A percentile compares a stretch with the other conserved stretches of the same genome.
Conservation (phyloP, 23 tunicate species). For the Ciona savignyi region DNA sequence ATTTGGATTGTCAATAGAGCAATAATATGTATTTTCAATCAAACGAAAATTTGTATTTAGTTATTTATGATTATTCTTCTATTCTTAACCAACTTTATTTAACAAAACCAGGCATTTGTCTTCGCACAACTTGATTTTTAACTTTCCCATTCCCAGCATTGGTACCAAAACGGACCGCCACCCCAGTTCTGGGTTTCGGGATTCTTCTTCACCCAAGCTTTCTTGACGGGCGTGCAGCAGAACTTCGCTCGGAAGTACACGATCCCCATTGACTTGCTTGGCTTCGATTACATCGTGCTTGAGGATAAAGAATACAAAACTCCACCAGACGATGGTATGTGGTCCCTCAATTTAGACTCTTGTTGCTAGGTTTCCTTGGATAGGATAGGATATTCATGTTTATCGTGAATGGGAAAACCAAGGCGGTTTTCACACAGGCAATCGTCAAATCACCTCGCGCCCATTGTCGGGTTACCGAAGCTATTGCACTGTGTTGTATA, state of each 20-base stretch:
- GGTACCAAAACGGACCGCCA: slow-evolving; percentile 96
- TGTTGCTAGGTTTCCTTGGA: too few species aligned
- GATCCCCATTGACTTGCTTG: slow-evolving; percentile 91
- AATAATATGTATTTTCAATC: too few species aligned
- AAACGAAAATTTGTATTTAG: too few species aligned
- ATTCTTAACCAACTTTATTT: background rate
- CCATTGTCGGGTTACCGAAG: too few species aligned
- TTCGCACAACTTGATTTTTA: background rate
- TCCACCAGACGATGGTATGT: slow-evolving; percentile 98
- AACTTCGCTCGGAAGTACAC: slow-evolving; percentile 95
- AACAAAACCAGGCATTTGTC: background rate
- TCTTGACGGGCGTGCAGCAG: slow-evolving; percentile 99
- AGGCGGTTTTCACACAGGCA: too few species aligned
- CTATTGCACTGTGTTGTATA: too few species aligned
- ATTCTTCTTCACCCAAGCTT: slow-evolving; percentile 98
- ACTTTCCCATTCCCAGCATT: slow-evolving; percentile 26
- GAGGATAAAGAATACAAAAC: slow-evolving; percentile 94
- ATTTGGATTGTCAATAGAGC: too few species aligned
- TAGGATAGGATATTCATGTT: too few species aligned
- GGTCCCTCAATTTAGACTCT: too few species aligned
- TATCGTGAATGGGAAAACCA: too few species aligned
- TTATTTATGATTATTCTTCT: too few species aligned
- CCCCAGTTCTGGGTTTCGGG: slow-evolving; percentile 99
- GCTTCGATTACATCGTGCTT: slow-evolving; percentile 78
- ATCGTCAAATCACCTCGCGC: too few species aligned